Evolutionary conservation across 2,888 invertebrate genomes (phyloP).

Genomic region (Cecidostiba fungosa): DNA sequence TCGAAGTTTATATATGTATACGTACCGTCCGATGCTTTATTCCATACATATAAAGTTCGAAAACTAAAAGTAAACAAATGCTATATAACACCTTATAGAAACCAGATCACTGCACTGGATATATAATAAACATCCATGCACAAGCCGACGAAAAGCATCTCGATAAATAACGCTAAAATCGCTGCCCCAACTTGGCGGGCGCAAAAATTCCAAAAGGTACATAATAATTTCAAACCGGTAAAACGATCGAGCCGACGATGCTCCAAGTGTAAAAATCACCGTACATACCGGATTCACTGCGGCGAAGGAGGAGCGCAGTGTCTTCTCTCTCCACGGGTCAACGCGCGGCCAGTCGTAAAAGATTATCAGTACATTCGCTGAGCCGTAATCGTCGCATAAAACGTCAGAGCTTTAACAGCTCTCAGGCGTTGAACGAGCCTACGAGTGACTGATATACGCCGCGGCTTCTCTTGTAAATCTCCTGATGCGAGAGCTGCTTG

Average conservation of each 20-base stretch:
- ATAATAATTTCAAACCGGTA: conserved; percentile 50
- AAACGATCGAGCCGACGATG: conserved; percentile 2
- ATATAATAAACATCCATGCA: not conserved
- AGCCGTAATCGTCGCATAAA: conserved; percentile 55
- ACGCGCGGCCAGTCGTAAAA: conserved; percentile 49
- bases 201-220: conserved; percentile 15
- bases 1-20: not conserved
- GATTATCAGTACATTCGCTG: conserved; percentile 59
- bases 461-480: conserved; percentile 25
- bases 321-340: conserved; percentile 21
- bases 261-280: conserved; percentile 14
- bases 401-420: conserved; percentile 36
- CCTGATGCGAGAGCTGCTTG: not conserved
- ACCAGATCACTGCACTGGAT: not conserved
- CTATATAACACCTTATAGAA: too few relatives aligned
- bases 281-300: conserved; percentile 10
- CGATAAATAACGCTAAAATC: conserved; percentile 35
- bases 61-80: too few relatives aligned
- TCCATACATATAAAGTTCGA: too few relatives aligned
- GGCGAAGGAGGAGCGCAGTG: not conserved
- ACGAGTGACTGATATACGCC: conserved; percentile 33
- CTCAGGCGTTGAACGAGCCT: not conserved
- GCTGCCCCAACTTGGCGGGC: not conserved
- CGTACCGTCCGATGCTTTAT: too few relatives aligned
- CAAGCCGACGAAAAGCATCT: conserved; percentile 38